Base-by-base conservation (phyloP, 2,797 vertebrate genomes). In the Acanthurus leucopareius region DNA sequence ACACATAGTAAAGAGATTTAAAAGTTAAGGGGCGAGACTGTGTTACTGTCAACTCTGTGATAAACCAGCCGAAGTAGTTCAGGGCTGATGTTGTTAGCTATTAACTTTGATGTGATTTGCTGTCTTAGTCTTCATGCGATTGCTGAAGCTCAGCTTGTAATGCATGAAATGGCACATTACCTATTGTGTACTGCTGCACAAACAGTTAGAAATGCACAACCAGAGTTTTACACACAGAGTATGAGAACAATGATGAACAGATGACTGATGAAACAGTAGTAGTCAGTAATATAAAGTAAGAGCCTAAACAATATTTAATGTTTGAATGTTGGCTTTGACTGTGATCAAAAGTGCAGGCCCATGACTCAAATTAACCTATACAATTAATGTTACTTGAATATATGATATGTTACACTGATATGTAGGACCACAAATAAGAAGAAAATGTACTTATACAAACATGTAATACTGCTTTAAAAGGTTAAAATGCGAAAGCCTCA, bases 91-190 rank as follows among this genome's bases (percentile, higher is more conserved):
- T 69, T 67, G 49, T 13, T 65, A 64, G 48, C 74, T 53, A 59
- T 54, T 63, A 77, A 79, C 62, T 69, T 72, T 64, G 10, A 78
- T 65, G 62, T 10, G 47, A 73, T 76, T 72, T 42, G 20, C 48
- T 67, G 57, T 61, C 73, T 80, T 57, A 78, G 32, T 35, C 9
- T 66, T 84, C 45, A 68, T 71, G 68, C 25, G 74, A 79, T 78
- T 65, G 64, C 52, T 17, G n/a, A 64, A 66, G 58, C 25, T 74
- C 17, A 52, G 51, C 58, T 38, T 71, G 2, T 49, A 67, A 53
- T 67, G 57, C 59, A 22, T 49, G 28, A 67, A 67, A 69, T 56
- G 20, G 14, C 66, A 69, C 51, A 69, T 66, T 51, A 60, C 16
- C 9, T 40, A 48, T 68, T 15, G 22, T 35, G 9, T 57, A 38